A percentile compares a stretch with the other conserved stretches of the same genome.
Conservation (phyloP, 2,113 vertebrate species). For the Paralichthys olivaceus region DNA sequence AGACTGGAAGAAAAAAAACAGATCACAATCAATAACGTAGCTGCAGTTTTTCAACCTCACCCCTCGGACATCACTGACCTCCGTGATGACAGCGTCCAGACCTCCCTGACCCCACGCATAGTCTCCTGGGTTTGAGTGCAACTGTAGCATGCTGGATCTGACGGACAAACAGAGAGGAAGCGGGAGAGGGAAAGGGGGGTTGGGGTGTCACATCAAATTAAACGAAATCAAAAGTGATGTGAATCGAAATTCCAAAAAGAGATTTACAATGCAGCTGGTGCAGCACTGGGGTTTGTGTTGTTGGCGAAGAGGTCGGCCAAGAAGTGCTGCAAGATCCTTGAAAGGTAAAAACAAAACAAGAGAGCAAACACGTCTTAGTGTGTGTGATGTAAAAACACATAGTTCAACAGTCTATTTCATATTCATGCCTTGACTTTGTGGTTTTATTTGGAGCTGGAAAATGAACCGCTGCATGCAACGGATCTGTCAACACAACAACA, state of each 20-base stretch:
- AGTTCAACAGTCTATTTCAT: neutral
- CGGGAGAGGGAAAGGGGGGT: neutral
- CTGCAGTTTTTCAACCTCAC: neutral
- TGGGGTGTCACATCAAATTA: neutral
- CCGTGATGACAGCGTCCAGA: constrained; percentile 91
- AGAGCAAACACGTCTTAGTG: constrained; percentile 3
- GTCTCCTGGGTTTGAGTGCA: constrained; percentile 93
- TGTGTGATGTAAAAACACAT: neutral
- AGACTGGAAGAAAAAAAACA: neutral
- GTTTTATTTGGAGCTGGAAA: too few relatives aligned
- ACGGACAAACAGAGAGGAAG: constrained; percentile 13
- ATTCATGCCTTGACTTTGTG: neutral
- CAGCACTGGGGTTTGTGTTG: constrained; percentile 82
- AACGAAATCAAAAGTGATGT: constrained; percentile 38
- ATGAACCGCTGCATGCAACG: too few relatives aligned
- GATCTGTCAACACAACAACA: too few relatives aligned
- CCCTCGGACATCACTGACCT: constrained; percentile 82
- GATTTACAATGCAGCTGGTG: constrained; percentile 87
- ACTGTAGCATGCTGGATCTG: constrained; percentile 86
- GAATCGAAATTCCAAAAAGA: constrained; percentile 22
- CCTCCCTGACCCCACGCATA: constrained; percentile 96
- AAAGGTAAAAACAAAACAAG: constrained; percentile 26
- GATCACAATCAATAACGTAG: neutral
- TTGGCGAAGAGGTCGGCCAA: constrained; percentile 90
- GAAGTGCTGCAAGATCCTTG: constrained; percentile 92